Evolutionary conservation across 37 sponge, comb jelly and placozoan species (phyloP).

Genomic region (Axinella damicornis): DNA sequence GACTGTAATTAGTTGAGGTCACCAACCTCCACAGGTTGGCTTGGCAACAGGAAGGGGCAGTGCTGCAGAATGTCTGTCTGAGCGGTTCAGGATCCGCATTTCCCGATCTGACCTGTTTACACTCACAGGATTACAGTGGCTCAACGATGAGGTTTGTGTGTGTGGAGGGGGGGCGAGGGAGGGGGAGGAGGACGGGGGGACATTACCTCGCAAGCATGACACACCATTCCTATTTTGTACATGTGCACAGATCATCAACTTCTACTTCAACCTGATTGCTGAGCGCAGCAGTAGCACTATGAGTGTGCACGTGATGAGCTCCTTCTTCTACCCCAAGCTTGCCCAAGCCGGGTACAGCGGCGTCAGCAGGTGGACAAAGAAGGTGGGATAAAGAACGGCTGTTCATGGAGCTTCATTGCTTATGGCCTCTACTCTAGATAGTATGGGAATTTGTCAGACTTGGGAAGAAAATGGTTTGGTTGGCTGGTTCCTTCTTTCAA

Average conservation of each 20-base stretch:
- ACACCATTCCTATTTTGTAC: not conserved
- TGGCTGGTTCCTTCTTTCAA: no score
- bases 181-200: no score
- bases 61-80: constrained; percentile 43
- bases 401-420: not conserved
- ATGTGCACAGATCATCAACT: constrained; percentile 85
- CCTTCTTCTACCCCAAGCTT: constrained; percentile 98
- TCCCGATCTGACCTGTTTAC: constrained; percentile 76
- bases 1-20: no score
- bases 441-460: no score
- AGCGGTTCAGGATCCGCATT: constrained; percentile 61
- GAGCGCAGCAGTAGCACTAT: constrained; percentile 35
- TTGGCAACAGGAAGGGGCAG: not conserved
- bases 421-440: not conserved
- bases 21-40: not conserved
- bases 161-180: no score
- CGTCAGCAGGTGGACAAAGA: constrained; percentile 92
- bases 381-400: constrained; percentile 66
- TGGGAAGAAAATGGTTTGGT: no score
- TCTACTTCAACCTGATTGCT: constrained; percentile 89
- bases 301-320: constrained; percentile 71
- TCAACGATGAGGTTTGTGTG: constrained; percentile 96
- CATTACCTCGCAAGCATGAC: not conserved
- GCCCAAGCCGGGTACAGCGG: constrained; percentile 80
- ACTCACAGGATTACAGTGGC: constrained; percentile 73